A percentile compares a stretch with the other conserved stretches of the same genome.
Conservation (phyloP, 2,113 vertebrate genomes). For the Neoarius graeffei region DNA sequence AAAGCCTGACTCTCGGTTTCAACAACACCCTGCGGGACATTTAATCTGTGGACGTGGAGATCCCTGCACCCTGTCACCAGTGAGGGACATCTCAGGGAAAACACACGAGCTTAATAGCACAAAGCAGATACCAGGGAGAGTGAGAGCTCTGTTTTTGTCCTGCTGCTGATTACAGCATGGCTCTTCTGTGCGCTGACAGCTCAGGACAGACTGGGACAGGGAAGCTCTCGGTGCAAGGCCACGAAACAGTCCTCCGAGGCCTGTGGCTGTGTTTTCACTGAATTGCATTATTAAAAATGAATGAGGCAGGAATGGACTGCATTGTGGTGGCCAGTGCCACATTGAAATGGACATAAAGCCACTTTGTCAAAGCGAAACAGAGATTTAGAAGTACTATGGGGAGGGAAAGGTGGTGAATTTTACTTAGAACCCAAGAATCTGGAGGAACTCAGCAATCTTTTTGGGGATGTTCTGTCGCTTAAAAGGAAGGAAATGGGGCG, state of each 20-base stretch:
- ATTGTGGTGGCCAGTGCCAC: conserved; percentile 29
- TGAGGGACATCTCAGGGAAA: conserved; percentile 17
- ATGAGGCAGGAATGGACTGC: conserved; percentile 39
- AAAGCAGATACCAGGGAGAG: conserved; percentile 20
- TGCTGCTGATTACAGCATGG: conserved; percentile 38
- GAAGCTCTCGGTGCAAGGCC: conserved; percentile 41
- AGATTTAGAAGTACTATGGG: not conserved
- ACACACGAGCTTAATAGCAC: conserved; percentile 24
- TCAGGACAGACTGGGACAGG: conserved; percentile 30
- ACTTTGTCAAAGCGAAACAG: conserved; percentile 26
- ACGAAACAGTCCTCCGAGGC: conserved; percentile 33
- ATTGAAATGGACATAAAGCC: conserved; percentile 26
- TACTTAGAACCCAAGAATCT: not conserved
- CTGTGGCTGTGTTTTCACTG: conserved; percentile 17
- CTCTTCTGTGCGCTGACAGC: conserved; percentile 30
- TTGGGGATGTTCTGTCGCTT: not conserved
- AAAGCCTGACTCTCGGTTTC: conserved; percentile 32
- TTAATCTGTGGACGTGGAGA: conserved; percentile 29
- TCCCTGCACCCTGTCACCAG: conserved; percentile 19
- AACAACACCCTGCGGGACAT: conserved; percentile 5
- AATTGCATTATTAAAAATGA: conserved; percentile 47
- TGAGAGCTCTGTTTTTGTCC: conserved; percentile 36
- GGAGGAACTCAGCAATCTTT: not conserved
- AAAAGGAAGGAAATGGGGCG: not conserved
- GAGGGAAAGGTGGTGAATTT: not conserved